phyloP scores from a whole-genome alignment of 2,113 vertebrate genomes.

The Sinosuthora webbiana region DNA sequence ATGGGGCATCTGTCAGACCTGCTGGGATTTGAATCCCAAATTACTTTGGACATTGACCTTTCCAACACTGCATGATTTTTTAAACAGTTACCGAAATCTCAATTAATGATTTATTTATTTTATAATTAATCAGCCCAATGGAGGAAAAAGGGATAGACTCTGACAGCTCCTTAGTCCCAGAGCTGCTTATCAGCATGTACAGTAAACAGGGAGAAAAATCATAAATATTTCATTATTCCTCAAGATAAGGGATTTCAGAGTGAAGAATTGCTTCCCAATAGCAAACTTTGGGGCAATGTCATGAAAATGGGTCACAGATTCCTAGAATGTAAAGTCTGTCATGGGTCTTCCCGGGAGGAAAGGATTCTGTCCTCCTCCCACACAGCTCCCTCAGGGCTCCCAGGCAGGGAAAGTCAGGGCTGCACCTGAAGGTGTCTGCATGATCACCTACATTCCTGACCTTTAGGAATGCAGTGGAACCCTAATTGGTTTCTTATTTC shows the following conservation, averaged over 20 bases:
- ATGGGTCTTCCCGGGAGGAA: background rate
- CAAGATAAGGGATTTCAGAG: constrained; percentile 36
- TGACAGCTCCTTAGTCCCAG: constrained; percentile 21
- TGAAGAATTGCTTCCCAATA: constrained; percentile 37
- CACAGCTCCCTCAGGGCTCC: background rate
- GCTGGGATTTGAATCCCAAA: constrained; percentile 3
- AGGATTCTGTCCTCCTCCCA: fast-evolving
- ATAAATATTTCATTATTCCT: constrained; percentile 40
- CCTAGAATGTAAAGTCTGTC: background rate
- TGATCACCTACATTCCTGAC: background rate
- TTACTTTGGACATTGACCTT: constrained; percentile 36
- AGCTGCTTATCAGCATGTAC: constrained; percentile 20
- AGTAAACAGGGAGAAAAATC: constrained; percentile 32
- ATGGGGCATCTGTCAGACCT: background rate
- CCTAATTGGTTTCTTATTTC: background rate
- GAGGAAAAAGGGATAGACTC: background rate
- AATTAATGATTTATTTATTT: constrained; percentile 34
- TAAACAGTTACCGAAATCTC: constrained; percentile 29
- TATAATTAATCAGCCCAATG: constrained; percentile 26
- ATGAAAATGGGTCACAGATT: background rate
- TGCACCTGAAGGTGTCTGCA: background rate
- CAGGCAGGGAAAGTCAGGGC: background rate
- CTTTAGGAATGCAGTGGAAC: background rate
- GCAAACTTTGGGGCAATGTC: background rate
- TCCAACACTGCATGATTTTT: constrained; percentile 25